Conservation (phyloP, 2,797 vertebrate genomes). For the Ceryle rudis region DNA sequence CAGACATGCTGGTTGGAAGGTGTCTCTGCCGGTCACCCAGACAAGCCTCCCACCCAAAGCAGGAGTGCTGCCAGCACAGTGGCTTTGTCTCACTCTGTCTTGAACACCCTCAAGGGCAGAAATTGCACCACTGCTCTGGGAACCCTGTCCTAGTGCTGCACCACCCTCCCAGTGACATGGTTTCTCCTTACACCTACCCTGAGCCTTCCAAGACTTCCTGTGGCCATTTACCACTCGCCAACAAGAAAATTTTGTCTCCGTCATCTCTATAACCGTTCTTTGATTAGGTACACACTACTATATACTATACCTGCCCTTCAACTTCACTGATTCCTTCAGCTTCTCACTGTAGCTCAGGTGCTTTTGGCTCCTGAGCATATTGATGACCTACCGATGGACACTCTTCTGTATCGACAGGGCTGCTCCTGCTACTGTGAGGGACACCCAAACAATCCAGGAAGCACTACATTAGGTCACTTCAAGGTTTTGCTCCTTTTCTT, state of each 20-base stretch:
- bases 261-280: background rate
- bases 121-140: background rate
- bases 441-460: background rate
- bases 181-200: background rate
- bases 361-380: background rate
- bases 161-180: background rate
- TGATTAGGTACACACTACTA: background rate
- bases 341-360: background rate
- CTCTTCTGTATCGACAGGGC: background rate
- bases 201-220: background rate
- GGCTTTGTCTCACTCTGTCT: background rate
- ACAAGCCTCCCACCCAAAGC: background rate
- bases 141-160: background rate
- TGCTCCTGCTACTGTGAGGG: background rate
- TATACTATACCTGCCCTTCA: accelerated
- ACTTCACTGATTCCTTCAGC: background rate
- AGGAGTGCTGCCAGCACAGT: background rate
- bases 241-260: background rate
- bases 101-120: background rate
- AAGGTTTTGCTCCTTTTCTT: background rate
- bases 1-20: background rate
- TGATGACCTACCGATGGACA: background rate
- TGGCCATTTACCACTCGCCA: background rate
- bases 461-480: background rate
- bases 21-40: background rate